Evolutionary conservation across 2,888 invertebrate genomes (phyloP), one percentile per base, ranked within the genome.

Genomic region (Steromphala cineraria): DNA sequence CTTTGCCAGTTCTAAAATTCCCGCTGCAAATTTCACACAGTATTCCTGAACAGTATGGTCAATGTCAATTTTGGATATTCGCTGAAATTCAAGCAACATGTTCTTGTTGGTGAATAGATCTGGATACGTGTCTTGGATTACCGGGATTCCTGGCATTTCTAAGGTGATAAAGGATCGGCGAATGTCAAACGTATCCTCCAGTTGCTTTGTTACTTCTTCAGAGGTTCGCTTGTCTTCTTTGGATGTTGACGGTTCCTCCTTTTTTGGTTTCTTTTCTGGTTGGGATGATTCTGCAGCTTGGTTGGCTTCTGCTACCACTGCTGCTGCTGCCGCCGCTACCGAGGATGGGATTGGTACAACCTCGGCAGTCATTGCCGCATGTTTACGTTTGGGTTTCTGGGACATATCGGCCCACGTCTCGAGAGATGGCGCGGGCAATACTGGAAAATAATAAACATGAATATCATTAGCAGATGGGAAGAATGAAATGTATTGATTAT

Each of bases 11-110:
- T 88, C 87, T 52, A 89, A 88, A 17, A 91, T 89, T 24, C 87
- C 89, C n/a, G 86, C 84, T 71, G 90, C 90, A 80, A 89, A 88
- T 62, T 89, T 88, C 7, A 90, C 91, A 84, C 90, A 91, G 80
- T 90, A 91, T 78, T 90, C 89, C 80, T 90, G 91, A 46, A 91
- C 87, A 31, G 90, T 88, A 76, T 90, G 90, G 79, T 91, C 91
- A 71, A 91, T 87, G 80, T 91, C 91, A 78, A 91, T 86, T 36
- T 89, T 87, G 36, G 90, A 89, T 24, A 91, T 89, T 56, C 91
- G 83, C 80, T 90, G 89, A 83, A 91, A 91, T 71, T 91, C 91
- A 21, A 86, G 81, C 82, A 90, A 83, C 78, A 91, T 87, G 75
- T 91, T 90, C 56, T 90, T 86, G 71, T 89, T 89, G n/a, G 86